phyloP scores from a whole-genome alignment of 1,140 invertebrate genomes.

The Nixonia krombeini region DNA sequence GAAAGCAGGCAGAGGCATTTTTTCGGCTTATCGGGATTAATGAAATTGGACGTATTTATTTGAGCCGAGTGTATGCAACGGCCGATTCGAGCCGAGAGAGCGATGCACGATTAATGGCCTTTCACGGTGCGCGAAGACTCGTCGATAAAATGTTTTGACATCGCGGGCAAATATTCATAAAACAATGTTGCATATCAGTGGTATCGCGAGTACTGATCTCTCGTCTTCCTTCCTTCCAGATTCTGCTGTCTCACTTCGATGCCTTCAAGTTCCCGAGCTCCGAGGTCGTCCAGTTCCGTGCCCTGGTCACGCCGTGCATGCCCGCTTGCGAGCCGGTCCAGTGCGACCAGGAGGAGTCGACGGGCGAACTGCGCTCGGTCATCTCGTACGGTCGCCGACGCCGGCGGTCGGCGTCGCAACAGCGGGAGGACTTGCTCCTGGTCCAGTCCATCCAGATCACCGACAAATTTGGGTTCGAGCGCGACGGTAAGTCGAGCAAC shows the following conservation, averaged over 20 bases:
- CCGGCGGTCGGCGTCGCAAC: conserved; percentile 68
- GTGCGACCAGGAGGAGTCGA: conserved; percentile 84
- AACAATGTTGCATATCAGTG: no score
- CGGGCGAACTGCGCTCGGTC: conserved; percentile 84
- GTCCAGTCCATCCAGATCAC: conserved; percentile 93
- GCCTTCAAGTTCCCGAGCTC: conserved; percentile 97
- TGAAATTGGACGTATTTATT: no score
- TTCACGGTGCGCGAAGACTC: no score
- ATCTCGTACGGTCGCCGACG: conserved; percentile 86
- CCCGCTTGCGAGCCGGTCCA: conserved; percentile 91
- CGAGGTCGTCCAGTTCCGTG: conserved; percentile 94
- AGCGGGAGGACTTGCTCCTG: conserved; percentile 86
- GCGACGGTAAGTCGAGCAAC: conserved; percentile 62
- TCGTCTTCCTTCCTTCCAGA: conserved; percentile 70
- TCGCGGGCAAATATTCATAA: no score
- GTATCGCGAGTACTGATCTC: no score
- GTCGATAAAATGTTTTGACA: no score
- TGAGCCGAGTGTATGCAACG: no score
- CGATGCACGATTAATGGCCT: no score
- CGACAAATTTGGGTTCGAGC: conserved; percentile 90
- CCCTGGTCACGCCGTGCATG: conserved; percentile 93
- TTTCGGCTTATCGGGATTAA: no score
- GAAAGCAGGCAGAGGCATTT: no score
- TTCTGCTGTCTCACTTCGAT: conserved; percentile 92
- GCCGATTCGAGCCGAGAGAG: no score